Conservation (phyloP, 2,113 vertebrate species). For the Perca schrenkii region DNA sequence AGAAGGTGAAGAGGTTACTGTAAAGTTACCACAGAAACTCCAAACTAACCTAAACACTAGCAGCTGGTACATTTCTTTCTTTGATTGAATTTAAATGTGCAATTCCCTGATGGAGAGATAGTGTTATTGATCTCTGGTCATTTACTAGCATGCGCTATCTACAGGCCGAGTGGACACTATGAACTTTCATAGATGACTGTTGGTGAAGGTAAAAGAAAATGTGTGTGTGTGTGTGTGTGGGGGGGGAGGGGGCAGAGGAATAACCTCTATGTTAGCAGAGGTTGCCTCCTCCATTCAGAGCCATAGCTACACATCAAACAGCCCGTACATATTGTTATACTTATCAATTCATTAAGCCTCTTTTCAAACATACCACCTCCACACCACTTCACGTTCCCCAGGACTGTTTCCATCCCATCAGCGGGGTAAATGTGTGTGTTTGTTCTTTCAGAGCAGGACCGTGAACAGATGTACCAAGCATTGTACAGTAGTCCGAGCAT, state of each 20-base stretch:
- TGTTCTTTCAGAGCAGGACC: conserved; percentile 10
- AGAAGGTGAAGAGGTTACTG: too few species aligned
- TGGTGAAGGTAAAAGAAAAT: not conserved
- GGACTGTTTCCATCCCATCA: conserved; percentile 30
- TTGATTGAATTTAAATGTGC: not conserved
- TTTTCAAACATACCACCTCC: conserved; percentile 34
- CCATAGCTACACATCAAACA: conserved; percentile 46
- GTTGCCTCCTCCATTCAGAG: conserved; percentile 21
- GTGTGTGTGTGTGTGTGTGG: not conserved
- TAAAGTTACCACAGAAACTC: too few species aligned
- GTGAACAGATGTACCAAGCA: conserved; percentile 53
- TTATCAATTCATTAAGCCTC: conserved; percentile 43
- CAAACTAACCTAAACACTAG: not conserved
- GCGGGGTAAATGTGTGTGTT: conserved; percentile 4
- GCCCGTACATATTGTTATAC: conserved; percentile 25
- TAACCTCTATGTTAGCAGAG: conserved; percentile 34
- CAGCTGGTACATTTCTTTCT: not conserved
- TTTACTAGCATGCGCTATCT: not conserved
- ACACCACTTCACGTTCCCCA: conserved; percentile 29
- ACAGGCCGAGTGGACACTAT: not conserved
- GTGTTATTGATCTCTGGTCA: not conserved
- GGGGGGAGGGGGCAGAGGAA: conserved; percentile 3
- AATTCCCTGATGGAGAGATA: not conserved
- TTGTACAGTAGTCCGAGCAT: conserved; percentile 11
- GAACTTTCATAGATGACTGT: not conserved